Base-by-base conservation (phyloP, 2,113 vertebrate genomes). In the Colius striatus region DNA sequence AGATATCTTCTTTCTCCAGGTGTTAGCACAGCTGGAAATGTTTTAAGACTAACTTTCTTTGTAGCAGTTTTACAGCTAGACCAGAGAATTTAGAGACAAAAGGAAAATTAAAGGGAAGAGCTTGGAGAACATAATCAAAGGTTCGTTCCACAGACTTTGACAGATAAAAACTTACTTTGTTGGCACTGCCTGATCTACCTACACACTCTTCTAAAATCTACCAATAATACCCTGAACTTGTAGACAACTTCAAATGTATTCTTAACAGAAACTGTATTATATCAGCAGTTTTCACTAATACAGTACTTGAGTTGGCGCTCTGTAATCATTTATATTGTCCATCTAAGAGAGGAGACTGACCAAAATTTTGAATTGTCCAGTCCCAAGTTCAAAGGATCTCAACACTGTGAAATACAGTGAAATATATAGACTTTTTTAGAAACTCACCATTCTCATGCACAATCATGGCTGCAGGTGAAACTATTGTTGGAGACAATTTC, bases 41-140 rank as follows among this genome's bases (percentile, higher is more conserved):
- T 23, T 92, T 61, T 80, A 88, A 84, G 60, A 53, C 4, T 4
- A 21, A 13, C 26, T 55, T 89, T 57, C 61, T 92, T 87, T 75
- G 63, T 67, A 90, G 14, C 6, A 27, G 47, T 86, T 93, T 93
- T 84, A 74, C 17, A 81, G 51, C 16, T 72, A 45, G 16, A 90
- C 32, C 38, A 32, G 19, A 71, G 68, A 93, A 84, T 75, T 88
- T 67, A 67, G 34, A 94, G 55, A 77, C 83, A 89, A 86, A 92
- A 89, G 22, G 20, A 95, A 95, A 94, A 92, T 57, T 97, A 84
- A 89, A 94, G 6, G 3, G 7, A 86, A 90, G 26, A 20, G 5
- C 22, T 92, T 16, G 2, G 43, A 27, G 55, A 92, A 63, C n/a
- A 57, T 68, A 85, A 91, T 66, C 51, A 84, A 70, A 71, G 26